A percentile compares a stretch with the other conserved stretches of the same genome.
These are phyloP conservation scores for Gastracanthus pulcherrimus DNA, from an alignment of 2,888 invertebrate species.

Conservation along the genomic window DNA sequence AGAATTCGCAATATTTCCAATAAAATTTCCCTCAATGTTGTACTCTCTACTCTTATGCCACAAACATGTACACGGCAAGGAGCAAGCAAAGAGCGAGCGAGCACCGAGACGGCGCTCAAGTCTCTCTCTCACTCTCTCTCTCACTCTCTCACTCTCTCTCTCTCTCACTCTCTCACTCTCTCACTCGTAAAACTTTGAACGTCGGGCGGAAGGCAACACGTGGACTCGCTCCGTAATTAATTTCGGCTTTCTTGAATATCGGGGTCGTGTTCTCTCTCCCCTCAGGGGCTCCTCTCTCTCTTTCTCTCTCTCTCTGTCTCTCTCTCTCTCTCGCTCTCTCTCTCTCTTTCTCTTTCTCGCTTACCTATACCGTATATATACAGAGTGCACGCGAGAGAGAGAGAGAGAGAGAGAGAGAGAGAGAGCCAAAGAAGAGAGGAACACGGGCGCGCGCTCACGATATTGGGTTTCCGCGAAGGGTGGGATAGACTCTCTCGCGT, in stretches of 20 bases:
- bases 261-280: constrained; percentile 39
- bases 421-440: constrained; percentile 11
- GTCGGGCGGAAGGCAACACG: constrained; percentile 51
- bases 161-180: constrained; percentile 6
- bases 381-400: neutral
- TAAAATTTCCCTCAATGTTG: too few species aligned
- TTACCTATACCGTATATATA: neutral
- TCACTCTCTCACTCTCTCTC: neutral
- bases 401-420: neutral
- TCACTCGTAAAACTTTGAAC: constrained; percentile 52
- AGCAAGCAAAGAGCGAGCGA: constrained; percentile 11
- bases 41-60: too few species aligned
- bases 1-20: too few species aligned
- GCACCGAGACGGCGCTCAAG: neutral
- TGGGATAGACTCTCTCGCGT: constrained; percentile 35
- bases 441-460: constrained; percentile 20
- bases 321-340: neutral
- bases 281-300: neutral
- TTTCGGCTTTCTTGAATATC: constrained; percentile 59
- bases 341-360: neutral
- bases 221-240: constrained; percentile 59
- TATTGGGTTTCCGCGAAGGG: constrained; percentile 54
- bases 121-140: too few species aligned
- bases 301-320: neutral
- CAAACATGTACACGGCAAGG: too few species aligned